Evolutionary conservation across 2,888 invertebrate genomes (phyloP), one percentile per base, ranked within the genome.

Genomic region (Aproaerema taeniolella): DNA sequence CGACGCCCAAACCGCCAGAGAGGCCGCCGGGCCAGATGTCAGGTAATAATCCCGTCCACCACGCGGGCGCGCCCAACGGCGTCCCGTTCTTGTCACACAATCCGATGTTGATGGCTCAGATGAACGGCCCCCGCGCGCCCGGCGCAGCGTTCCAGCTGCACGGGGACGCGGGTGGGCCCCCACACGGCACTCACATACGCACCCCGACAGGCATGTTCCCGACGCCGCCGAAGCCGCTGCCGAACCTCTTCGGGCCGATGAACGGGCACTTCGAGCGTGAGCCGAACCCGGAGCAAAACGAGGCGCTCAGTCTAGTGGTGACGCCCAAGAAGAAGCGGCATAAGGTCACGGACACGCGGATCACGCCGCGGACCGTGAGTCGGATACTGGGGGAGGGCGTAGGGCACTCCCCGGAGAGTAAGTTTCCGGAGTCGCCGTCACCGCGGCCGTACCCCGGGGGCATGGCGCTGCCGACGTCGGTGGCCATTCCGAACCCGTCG

Each of bases 311-410:
- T 70, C 89, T 98, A 59, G 97, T 98, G 43, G 96, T 98, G 55
- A 95, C 95, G 32, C 95, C 96, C 1, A 97, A 97, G 85, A 98
- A 97, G 89, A 98, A 97, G 86, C 90, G 98, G 40, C 97, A 98
- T 70, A 98, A 98, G 93, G 95, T 97, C 62, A 98, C 98, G 25
- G 97, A 97, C 68, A 96, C 96, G 39, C 89, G 97, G 56, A 95
- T 97, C 55, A 96, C 96, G 20, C 96, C 96, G 13, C 89, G 96
- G 52, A 95, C 96, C 34, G 95, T 96, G 31, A 95, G 95, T 72
- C 89, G 96, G 51, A 92, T 96, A 53, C 81, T 96, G 58, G 95
- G 93, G 35, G 95, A 95, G 58, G 93, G 93, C 32, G 90, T 91
- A 58, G 91, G 91, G 39, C 91, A 92, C 58, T 91, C 92, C 44